Percentiles rank a stretch among this genome's conserved stretches.
These are phyloP conservation scores for Phylloscopus trochilus DNA, from an alignment of 2,113 vertebrate genomes.

Conservation along the genomic window DNA sequence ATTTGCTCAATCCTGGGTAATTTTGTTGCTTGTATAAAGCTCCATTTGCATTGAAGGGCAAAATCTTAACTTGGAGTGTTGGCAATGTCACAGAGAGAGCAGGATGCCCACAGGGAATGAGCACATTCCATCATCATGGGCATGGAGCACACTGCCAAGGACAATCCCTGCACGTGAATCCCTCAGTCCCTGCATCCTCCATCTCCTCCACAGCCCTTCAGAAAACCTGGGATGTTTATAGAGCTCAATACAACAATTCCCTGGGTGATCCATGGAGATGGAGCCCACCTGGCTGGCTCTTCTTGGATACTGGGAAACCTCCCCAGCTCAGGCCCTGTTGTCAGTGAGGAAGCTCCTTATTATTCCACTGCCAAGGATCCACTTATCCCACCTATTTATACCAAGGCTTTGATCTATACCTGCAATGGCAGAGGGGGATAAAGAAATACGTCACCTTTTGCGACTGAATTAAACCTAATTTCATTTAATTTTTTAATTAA, in stretches of 20 bases:
- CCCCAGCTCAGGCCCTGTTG: background rate
- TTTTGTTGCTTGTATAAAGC: background rate
- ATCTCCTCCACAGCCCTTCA: background rate
- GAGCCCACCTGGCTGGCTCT: background rate
- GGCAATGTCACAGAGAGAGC: background rate
- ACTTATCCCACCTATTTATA: background rate
- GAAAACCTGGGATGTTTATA: background rate
- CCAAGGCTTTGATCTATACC: background rate
- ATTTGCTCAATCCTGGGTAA: background rate
- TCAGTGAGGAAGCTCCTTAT: background rate
- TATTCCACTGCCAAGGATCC: background rate
- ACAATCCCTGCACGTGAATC: accelerated
- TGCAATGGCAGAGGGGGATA: background rate
- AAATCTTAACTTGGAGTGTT: background rate
- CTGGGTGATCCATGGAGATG: background rate
- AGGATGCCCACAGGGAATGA: background rate
- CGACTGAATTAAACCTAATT: background rate
- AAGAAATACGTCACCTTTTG: background rate
- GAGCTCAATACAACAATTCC: background rate
- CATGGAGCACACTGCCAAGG: background rate
- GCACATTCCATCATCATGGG: accelerated
- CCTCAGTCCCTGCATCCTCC: background rate
- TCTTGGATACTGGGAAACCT: background rate
- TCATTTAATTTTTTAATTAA: background rate
- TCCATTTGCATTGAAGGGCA: background rate